phyloP scores from a whole-genome alignment of 2,888 invertebrate species.

The Actias luna region DNA sequence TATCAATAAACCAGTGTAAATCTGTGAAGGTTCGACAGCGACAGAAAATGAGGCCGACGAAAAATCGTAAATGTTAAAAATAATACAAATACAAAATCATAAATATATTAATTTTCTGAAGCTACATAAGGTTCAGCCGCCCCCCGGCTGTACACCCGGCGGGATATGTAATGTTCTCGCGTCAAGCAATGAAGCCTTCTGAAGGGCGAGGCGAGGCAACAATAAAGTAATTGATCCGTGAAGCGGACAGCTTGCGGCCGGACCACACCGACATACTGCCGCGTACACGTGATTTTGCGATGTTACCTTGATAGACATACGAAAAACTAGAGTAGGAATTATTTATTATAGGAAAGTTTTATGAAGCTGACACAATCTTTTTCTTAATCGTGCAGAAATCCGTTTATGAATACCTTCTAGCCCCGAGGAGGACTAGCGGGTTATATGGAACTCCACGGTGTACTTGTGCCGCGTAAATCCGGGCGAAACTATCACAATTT shows the following conservation, averaged over 20 bases:
- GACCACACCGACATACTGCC: constrained; percentile 55
- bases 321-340: not conserved
- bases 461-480: no score
- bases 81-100: not conserved
- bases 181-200: constrained; percentile 33
- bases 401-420: no score
- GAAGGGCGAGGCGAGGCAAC: constrained; percentile 38
- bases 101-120: not conserved
- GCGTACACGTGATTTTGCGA: constrained; percentile 51
- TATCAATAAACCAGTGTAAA: no score
- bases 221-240: constrained; percentile 72
- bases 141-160: constrained; percentile 14
- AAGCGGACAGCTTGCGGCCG: constrained; percentile 49
- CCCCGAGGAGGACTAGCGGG: no score
- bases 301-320: constrained; percentile 18
- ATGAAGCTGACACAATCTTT: no score
- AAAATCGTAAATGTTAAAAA: not conserved
- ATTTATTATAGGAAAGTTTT: not conserved
- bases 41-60: not conserved
- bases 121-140: not conserved
- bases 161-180: constrained; percentile 31
- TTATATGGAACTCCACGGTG: no score
- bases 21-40: no score
- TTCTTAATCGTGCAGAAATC: no score
- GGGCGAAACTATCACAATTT: no score